Evolutionary conservation across 2,797 vertebrate species (phyloP).

Genomic region (Eulemur albifrons): DNA sequence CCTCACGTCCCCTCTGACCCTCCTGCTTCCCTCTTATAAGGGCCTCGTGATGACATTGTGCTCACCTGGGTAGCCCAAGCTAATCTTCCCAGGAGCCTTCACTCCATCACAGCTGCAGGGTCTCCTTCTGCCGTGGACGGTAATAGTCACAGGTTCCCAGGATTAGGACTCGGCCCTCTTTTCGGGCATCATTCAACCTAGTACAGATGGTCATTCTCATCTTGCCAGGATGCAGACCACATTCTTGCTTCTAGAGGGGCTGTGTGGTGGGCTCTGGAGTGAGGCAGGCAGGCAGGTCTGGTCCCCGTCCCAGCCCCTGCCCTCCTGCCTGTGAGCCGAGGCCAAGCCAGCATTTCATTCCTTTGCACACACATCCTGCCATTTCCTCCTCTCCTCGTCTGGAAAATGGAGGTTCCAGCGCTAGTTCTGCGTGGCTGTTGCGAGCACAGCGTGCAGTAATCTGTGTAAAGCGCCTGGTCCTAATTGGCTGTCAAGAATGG

Average conservation of each 20-base stretch:
- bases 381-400: background rate
- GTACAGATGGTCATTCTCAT: background rate
- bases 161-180: too few relatives aligned
- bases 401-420: background rate
- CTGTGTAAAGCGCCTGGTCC: background rate
- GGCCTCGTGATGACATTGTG: background rate
- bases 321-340: background rate
- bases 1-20: background rate
- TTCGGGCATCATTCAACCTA: background rate
- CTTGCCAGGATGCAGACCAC: accelerated
- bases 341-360: background rate
- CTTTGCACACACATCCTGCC: background rate
- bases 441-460: background rate
- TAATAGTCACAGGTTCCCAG: background rate
- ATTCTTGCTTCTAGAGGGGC: background rate
- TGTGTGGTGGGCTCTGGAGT: background rate
- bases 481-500: background rate
- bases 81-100: background rate
- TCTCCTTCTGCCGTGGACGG: accelerated
- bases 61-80: background rate
- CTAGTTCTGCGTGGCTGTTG: background rate
- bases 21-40: background rate
- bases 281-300: accelerated
- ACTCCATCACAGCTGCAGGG: background rate
- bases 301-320: background rate